Base-by-base conservation (phyloP, 2,113 vertebrate genomes). In the Elaphurus davidianus region DNA sequence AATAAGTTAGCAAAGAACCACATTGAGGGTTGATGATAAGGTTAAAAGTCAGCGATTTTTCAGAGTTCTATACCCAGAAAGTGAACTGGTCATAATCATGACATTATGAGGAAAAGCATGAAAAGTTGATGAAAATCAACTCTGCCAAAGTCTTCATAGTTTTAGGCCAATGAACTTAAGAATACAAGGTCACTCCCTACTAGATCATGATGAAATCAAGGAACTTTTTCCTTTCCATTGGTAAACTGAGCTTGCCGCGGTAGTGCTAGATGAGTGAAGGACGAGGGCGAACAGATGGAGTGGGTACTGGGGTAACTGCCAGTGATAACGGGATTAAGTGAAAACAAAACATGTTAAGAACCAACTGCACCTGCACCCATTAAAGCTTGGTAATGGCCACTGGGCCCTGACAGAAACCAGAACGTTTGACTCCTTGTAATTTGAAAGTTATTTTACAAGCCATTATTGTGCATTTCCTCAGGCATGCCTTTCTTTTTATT, bases 391-490 rank as follows among this genome's bases (percentile, higher is more conserved):
- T 87, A 98, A 98, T 4, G 83, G 97, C 91, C 60, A 64, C 88
- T 94, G 82, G 90, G 45, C 81, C 15, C 86, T 96, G 98, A 98
- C 95, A 97, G 45, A 88, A 98, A 98, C 81, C 98, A 96, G 92
- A 97, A 92, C 4, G 3, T 55, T 12, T 12, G 64, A 84, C 89
- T 98, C 96, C 93, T 97, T 47, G 59, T 95, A 97, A 98, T 98
- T 92, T 96, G 50, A 98, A 99, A 98, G 97, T 96, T 95, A 97
- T 98, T 99, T 99, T 98, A 97, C 87, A 98, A 98, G 97, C 95
- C 97, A 97, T 99, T 90, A 78, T 40, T 3, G 11, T 79, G 92
- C 97, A 98, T 98, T 98, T 98, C 97, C 67, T 83, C 43, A 97
- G 27, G 87, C 71, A 55, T 8, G 4, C 91, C 55, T 96, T 95